A percentile compares a stretch with the other conserved stretches of the same genome.
These are phyloP conservation scores for Drosophila bocki DNA, from an alignment of 1,140 invertebrate genomes.

Conservation along the genomic window DNA sequence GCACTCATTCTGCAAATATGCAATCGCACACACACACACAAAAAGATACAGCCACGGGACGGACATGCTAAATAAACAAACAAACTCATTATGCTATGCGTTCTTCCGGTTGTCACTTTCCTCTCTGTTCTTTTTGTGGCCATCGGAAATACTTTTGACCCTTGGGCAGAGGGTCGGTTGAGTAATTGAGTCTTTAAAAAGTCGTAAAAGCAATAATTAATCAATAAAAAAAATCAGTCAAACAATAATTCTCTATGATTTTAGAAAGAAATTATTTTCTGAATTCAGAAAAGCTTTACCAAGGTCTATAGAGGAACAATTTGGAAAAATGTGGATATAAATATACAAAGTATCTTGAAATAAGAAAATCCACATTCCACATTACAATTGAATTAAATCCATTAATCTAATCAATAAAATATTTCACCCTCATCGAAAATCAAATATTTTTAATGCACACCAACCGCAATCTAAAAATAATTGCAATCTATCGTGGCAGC, in stretches of 20 bases:
- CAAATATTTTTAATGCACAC: background rate
- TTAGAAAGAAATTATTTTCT: background rate
- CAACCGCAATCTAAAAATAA: conserved; percentile 10
- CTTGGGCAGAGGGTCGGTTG: conserved; percentile 6
- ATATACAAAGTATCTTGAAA: background rate
- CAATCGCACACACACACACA: conserved; percentile 9
- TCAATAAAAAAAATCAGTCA: background rate
- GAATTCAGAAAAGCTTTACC: no score
- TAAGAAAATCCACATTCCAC: background rate
- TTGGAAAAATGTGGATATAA: background rate
- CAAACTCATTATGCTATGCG: conserved; percentile 65
- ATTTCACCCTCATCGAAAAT: background rate
- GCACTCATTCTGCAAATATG: conserved; percentile 7
- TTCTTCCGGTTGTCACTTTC: conserved; percentile 50
- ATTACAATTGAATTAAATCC: background rate
- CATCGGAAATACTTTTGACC: conserved; percentile 22
- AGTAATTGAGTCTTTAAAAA: conserved; percentile 1
- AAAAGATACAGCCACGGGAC: background rate
- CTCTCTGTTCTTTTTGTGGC: conserved; percentile 1
- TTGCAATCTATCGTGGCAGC: conserved; percentile 9
- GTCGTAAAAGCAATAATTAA: background rate
- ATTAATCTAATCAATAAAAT: background rate
- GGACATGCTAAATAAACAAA: conserved; percentile 21
- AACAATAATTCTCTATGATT: background rate
- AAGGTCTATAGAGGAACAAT: background rate